Evolutionary conservation across 2,888 invertebrate genomes (phyloP), one percentile per base, ranked within the genome.

Genomic region (Rotaria macrura): DNA sequence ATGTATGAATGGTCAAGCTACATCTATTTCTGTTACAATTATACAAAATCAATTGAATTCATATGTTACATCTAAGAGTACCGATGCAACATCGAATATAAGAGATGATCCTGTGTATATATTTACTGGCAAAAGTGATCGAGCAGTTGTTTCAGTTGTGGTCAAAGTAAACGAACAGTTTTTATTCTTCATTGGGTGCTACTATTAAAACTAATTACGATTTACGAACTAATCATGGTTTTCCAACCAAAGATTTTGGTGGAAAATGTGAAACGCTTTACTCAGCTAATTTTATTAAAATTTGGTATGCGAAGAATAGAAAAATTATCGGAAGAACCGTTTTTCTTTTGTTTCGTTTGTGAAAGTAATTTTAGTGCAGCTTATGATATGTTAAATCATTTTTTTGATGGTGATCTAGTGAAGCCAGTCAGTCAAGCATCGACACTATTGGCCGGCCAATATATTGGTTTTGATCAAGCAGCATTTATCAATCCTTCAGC

Each of bases 81-180:
- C 14, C 84, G 85, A 84, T 55, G 2, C 84, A 40, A 54, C 55
- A 38, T 38, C 49, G 2, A 84, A 85, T 74, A 29, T 85, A 4
- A 84, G 20, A 72, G 65, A 85, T 84, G 72, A 85, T 29, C 20
- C 74, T 34, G 84, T 84, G 43, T 85, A 84, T 85, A 74, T 85
- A 20, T 85, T 84, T 79, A 65, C 72, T 72, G 84, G 85, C 29
- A 47, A 34, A 38, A 52, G 54, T 72, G 85, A 85, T 55, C 20
- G 74, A 29, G 43, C 43, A n/a, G 54, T 83, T 23, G 9, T 65
- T 65, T n/a, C 65, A 5, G 29, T 2, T 65, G n/a, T 29, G 29
- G 34, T 65, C 20, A 29, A 65, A 34, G 4, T 65, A 4, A 65
- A 65, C 5, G 65, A 34, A 65, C 29, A 65, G 17, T 34, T n/a